These are phyloP conservation scores for Achlya flavicornis DNA, from an alignment of 2,888 invertebrate species.

Conservation along the genomic window DNA sequence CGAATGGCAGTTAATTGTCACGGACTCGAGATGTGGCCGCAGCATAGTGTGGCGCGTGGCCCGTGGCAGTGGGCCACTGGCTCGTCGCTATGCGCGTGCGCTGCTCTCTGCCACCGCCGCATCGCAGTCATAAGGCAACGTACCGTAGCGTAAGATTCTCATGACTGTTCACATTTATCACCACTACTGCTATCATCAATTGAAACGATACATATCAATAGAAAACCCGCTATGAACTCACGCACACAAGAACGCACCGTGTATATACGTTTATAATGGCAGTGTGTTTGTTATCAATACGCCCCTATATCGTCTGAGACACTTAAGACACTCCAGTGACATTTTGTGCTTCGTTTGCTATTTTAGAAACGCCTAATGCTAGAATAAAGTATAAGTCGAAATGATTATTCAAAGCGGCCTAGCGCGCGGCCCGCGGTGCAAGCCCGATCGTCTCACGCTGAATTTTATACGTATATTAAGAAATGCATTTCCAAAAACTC, in stretches of 20 bases:
- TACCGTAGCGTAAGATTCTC: constrained; percentile 57
- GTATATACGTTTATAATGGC: constrained; percentile 74
- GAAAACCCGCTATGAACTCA: constrained; percentile 51
- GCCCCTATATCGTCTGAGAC: constrained; percentile 53
- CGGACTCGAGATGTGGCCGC: constrained; percentile 56
- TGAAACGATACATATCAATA: constrained; percentile 36
- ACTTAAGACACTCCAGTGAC: constrained; percentile 73
- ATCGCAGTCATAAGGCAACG: constrained; percentile 73
- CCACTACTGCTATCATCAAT: constrained; percentile 22
- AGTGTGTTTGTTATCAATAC: constrained; percentile 74
- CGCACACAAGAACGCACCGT: constrained; percentile 65
- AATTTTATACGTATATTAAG: constrained; percentile 74
- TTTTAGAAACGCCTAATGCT: constrained; percentile 67
- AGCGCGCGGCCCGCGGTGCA: constrained; percentile 80
- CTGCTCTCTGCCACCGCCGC: constrained; percentile 39
- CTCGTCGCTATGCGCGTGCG: neutral
- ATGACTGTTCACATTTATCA: constrained; percentile 49
- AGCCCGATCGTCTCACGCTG: constrained; percentile 68
- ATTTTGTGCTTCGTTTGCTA: constrained; percentile 74
- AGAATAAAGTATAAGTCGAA: constrained; percentile 64
- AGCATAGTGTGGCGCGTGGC: constrained; percentile 15
- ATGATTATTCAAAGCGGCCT: constrained; percentile 61
- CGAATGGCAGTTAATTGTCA: constrained; percentile 81
- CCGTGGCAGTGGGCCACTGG: constrained; percentile 2
- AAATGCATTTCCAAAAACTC: constrained; percentile 78